Evolutionary conservation across 2,113 vertebrate genomes (phyloP).

Genomic region (Rhinolophus sinicus): DNA sequence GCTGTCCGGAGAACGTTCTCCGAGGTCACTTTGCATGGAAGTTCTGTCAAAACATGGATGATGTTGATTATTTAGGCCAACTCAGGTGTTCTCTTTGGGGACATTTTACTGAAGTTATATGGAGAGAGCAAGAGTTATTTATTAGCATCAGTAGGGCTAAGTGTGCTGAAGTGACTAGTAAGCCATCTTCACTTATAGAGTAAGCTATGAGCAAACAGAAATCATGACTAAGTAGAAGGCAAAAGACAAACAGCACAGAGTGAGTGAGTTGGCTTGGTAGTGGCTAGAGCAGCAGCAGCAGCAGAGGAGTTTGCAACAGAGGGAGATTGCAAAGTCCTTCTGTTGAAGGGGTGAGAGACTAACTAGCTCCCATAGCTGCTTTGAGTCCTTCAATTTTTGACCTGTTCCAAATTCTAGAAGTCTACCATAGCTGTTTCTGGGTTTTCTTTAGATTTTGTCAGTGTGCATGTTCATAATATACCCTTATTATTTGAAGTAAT

Average conservation of each 20-base stretch:
- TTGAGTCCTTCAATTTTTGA: not conserved
- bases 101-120: not conserved
- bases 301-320: not conserved
- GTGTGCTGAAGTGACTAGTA: not conserved
- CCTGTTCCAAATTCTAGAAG: not conserved
- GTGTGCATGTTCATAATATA: not conserved
- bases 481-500: not conserved
- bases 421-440: not conserved
- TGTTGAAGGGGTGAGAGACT: not conserved
- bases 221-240: not conserved
- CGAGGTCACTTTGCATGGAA: not conserved
- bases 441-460: not conserved
- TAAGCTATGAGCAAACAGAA: conserved; percentile 9
- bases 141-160: not conserved
- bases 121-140: not conserved
- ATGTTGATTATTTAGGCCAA: conserved; percentile 23
- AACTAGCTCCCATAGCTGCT: not conserved
- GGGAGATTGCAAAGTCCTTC: not conserved
- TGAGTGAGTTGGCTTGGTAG: not conserved
- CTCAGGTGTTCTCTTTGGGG: conserved; percentile 32
- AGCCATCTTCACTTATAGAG: not conserved
- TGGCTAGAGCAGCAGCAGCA: not conserved
- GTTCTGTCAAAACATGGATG: not conserved
- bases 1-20: not conserved
- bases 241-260: not conserved